Evolutionary conservation across 2,113 vertebrate genomes (phyloP), one percentile per base, ranked within the genome.

Genomic region (Ctenomys sociabilis): DNA sequence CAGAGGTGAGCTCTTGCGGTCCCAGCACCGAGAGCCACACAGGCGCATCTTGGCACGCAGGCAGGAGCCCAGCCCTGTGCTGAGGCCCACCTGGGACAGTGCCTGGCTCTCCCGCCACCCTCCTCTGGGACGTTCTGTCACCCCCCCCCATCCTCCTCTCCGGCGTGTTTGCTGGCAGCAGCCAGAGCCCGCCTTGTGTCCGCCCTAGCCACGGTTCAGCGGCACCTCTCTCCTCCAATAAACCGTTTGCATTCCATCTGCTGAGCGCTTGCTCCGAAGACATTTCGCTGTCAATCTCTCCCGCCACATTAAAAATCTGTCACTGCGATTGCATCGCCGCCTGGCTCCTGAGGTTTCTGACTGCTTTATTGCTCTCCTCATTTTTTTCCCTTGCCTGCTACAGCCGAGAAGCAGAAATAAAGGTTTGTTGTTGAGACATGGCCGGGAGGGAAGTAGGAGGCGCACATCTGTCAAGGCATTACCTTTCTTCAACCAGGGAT

Each of bases 241-340:
- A 99, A 99, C 99, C 99, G 99, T 99, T 99, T 99, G 99, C 99
- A 99, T 99, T 99, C 99, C 99, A 99, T 99, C 99, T 99, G 99
- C 99, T 99, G 98, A 98, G 98, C 98, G 98, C 99, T 99, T 99
- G 99, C 99, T 99, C 99, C 98, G 99, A 99, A 99, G 99, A 99
- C 99, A 99, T 98, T 98, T 98, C 98, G 98, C 99, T 99, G 99
- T 99, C 99, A 99, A 99, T 99, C 99, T 99, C 99, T 98, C 98
- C 98, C 98, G 98, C 99, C 99, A 98, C 99, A 99, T 99, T 99
- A 99, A 99, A 98, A 99, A 98, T 98, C 98, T 99, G 98, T 98
- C 98, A 98, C 98, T 98, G 98, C 98, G 98, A 98, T 98, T 98
- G 98, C 98, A 98, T 98, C 98, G 98, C 97, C 94, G 98, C 98